phyloP scores from a whole-genome alignment of 2,113 vertebrate species.

The Cricetomys ansorgei region DNA sequence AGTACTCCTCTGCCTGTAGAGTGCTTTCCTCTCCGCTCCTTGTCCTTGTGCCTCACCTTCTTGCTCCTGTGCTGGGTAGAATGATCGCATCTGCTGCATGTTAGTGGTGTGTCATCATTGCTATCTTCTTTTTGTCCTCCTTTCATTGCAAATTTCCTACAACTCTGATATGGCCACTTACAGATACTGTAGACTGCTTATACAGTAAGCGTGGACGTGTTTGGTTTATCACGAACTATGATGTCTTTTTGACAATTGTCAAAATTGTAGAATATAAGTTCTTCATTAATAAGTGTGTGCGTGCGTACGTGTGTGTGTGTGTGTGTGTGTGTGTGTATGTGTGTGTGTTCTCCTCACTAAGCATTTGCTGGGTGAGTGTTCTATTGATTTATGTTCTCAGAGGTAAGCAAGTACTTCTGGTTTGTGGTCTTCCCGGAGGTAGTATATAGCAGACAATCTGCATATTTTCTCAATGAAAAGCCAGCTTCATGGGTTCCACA shows the following conservation, averaged over 20 bases:
- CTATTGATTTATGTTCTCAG: not conserved
- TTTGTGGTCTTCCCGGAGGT: not conserved
- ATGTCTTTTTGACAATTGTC: not conserved
- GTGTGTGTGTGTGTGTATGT: not conserved
- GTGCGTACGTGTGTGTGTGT: not conserved
- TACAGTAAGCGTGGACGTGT: not conserved
- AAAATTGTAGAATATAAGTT: not conserved
- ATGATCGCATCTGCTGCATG: not conserved
- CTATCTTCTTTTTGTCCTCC: not conserved
- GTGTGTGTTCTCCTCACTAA: not conserved
- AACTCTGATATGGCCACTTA: not conserved
- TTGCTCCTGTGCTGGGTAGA: not conserved
- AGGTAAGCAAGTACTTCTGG: not conserved
- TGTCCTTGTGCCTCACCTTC: not conserved
- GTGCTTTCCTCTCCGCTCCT: not conserved
- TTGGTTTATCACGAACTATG: not conserved
- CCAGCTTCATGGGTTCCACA: not conserved
- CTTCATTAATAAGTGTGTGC: not conserved
- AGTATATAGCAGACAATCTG: not conserved
- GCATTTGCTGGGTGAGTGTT: not conserved
- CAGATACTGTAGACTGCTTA: not conserved
- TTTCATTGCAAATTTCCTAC: not conserved
- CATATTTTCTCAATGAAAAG: conserved; percentile 32
- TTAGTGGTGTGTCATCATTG: not conserved
- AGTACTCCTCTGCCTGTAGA: not conserved